Base-by-base conservation (phyloP, 2,888 invertebrate species). In the Drosophila histrio region DNA sequence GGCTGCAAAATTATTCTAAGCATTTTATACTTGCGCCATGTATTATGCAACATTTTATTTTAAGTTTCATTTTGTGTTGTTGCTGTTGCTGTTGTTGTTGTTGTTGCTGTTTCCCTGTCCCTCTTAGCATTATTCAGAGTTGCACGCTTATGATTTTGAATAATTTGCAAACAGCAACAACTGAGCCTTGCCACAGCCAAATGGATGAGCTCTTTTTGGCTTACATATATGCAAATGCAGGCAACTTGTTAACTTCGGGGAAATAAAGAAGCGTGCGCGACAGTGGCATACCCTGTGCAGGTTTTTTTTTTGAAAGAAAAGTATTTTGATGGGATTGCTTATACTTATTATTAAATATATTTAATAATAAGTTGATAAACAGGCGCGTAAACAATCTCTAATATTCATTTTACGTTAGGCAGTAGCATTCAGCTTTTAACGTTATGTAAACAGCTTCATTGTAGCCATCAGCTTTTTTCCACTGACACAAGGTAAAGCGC, bases 1-100 rank as follows among this genome's bases (percentile, higher is more conserved):
- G 80, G 81, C 78, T 80, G 81, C 62, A 11, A 69, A 74, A 77
- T 74, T 61, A 58, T 77, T 68, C 59, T 47, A 72, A 83, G 60
- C 62, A 63, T 67, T 73, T 72, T 66, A 32, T 60, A 43, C 41
- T 66, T 63, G 24, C 49, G 46, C 39, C 19, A 41, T 28, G 41
- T 19, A 36, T 60, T 75, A 60, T 65, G 36, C 50, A 57, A 56
- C 43, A 56, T 49, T 71, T 49, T 47, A 76, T 54, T 57, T 68
- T 19, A 44, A 32, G 39, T 30, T 30, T 30, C 5, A 19, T 6
- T 15, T 19, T 22, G 13, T 22, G 13, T 34, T 49, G 17, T 32
- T 24, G 6, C 22, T 34, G 1, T 2, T 19, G 7, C 7, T 49
- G 0, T 24, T 8, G 22, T 19, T 32, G 4, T 34, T 17, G n/a